Evolutionary conservation across 2,797 vertebrate genomes (phyloP).

Genomic region (Picus viridis): DNA sequence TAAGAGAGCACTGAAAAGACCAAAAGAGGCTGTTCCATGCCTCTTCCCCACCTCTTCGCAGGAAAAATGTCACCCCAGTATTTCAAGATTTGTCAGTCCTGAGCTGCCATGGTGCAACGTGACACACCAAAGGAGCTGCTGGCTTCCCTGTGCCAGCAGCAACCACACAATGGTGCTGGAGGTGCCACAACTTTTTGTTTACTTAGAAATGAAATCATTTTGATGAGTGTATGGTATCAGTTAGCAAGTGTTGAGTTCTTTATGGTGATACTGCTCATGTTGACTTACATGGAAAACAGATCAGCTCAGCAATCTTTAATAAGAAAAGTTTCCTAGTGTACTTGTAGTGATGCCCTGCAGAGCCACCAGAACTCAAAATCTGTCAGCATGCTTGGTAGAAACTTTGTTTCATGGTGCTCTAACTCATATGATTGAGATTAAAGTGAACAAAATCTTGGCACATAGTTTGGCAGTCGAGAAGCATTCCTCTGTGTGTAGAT

Average conservation of each 20-base stretch:
- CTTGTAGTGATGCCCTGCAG: constrained; percentile 32
- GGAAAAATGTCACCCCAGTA: not conserved
- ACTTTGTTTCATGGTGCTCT: constrained; percentile 55
- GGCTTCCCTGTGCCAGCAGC: not conserved
- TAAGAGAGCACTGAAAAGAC: not conserved
- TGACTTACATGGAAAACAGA: constrained; percentile 45
- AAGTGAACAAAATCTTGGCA: constrained; percentile 63
- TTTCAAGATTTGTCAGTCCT: not conserved
- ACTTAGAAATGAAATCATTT: constrained; percentile 21
- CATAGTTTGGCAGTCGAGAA: constrained; percentile 45
- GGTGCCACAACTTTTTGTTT: constrained; percentile 55
- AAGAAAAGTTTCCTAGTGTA: constrained; percentile 6
- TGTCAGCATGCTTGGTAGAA: constrained; percentile 57
- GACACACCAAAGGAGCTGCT: not conserved
- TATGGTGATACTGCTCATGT: constrained; percentile 35
- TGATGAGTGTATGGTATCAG: constrained; percentile 36
- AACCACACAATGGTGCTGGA: constrained; percentile 38
- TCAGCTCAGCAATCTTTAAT: constrained; percentile 53
- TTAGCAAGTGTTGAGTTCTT: constrained; percentile 61
- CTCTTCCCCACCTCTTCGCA: not conserved
- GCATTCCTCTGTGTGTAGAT: constrained; percentile 42
- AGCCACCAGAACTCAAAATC: constrained; percentile 47
- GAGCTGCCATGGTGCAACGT: not conserved
- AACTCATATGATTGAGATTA: constrained; percentile 65
- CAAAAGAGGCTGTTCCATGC: not conserved